Percentiles rank a stretch among this genome's conserved stretches.
Evolutionary conservation across 2,888 invertebrate genomes (phyloP).

Genomic region (Drosophila prostipennis): DNA sequence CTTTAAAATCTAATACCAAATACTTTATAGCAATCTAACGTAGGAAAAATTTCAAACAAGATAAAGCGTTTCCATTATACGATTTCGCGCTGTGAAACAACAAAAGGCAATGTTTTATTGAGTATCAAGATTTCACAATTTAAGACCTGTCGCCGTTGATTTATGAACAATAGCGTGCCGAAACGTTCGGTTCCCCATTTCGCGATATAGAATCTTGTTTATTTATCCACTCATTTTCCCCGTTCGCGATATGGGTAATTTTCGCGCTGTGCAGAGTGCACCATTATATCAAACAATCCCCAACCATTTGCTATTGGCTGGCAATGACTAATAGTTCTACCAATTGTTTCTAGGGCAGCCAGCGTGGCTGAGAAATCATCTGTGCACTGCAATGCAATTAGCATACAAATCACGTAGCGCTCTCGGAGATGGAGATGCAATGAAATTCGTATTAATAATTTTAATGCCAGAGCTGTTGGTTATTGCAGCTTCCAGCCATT

Average conservation of each 20-base stretch:
- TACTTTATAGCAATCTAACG: too few relatives aligned
- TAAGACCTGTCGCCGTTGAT: slow-evolving; percentile 11
- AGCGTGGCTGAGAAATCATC: slow-evolving; percentile 19
- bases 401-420: slow-evolving; percentile 71
- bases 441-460: slow-evolving; percentile 64
- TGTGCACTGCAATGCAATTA: slow-evolving; percentile 55
- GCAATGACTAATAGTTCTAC: slow-evolving; percentile 57
- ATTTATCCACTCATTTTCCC: not conserved
- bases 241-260: not conserved
- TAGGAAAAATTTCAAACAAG: not conserved
- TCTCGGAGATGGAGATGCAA: slow-evolving; percentile 56
- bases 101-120: slow-evolving; percentile 18
- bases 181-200: not conserved
- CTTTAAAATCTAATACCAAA: too few relatives aligned
- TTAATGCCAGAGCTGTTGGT: slow-evolving; percentile 35
- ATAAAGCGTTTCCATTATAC: not conserved
- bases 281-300: slow-evolving; percentile 5
- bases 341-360: slow-evolving; percentile 54
- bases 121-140: slow-evolving; percentile 17
- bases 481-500: slow-evolving; percentile 39
- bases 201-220: not conserved
- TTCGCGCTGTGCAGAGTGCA: slow-evolving; percentile 3
- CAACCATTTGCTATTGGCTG: slow-evolving; percentile 14
- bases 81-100: slow-evolving; percentile 7
- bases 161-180: not conserved